These are phyloP conservation scores for Acanthurus lineatus DNA, from an alignment of 2,797 vertebrate genomes.

Conservation along the genomic window DNA sequence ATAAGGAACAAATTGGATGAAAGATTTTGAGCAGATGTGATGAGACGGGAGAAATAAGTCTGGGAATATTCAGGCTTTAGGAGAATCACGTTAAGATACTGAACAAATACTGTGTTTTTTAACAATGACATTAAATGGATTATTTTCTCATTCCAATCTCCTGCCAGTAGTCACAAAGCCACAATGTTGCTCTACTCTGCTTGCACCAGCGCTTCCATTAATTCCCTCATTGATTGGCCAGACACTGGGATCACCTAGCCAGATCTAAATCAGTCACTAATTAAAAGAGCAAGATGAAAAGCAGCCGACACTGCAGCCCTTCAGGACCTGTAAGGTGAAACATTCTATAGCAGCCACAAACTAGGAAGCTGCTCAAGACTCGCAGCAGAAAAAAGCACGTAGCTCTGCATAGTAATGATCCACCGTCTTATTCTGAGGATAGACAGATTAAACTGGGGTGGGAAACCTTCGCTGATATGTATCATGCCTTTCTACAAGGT, in stretches of 20 bases:
- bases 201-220: conserved; percentile 74
- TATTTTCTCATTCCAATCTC: conserved; percentile 46
- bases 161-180: conserved; percentile 37
- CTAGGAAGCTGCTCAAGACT: conserved; percentile 56
- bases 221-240: conserved; percentile 82
- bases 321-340: conserved; percentile 76
- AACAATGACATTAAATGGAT: conserved; percentile 48
- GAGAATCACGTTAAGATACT: conserved; percentile 31
- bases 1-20: conserved; percentile 67
- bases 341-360: conserved; percentile 68
- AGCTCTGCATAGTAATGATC: conserved; percentile 70
- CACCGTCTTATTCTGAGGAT: conserved; percentile 71
- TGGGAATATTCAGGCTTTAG: conserved; percentile 46
- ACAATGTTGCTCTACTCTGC: conserved; percentile 54
- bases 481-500: conserved; percentile 62
- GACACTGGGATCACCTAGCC: conserved; percentile 79
- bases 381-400: conserved; percentile 33
- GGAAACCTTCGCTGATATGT: conserved; percentile 66
- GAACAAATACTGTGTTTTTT: conserved; percentile 37
- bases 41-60: conserved; percentile 45
- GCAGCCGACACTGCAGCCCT: conserved; percentile 75
- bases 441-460: conserved; percentile 70
- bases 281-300: conserved; percentile 83
- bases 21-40: conserved; percentile 57
- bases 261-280: conserved; percentile 85